These are phyloP conservation scores for Amaurobius ferox DNA, from an alignment of 2,888 invertebrate species.

Conservation along the genomic window DNA sequence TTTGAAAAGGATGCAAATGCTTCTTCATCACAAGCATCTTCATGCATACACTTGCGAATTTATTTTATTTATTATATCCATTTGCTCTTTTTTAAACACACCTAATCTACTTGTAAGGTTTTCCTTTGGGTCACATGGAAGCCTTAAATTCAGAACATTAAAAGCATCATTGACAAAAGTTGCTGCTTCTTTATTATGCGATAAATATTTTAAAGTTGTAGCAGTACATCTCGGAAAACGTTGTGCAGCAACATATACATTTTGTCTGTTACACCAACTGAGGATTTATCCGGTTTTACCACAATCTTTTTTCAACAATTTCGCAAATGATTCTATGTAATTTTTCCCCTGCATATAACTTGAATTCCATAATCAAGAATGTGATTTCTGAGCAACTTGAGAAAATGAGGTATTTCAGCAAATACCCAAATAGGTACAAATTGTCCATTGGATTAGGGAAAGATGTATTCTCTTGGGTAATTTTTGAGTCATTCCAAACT, in stretches of 20 bases:
- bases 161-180: neutral
- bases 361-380: neutral
- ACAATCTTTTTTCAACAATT: neutral
- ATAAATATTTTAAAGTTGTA: neutral
- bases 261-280: neutral
- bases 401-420: no score
- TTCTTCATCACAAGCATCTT: no score
- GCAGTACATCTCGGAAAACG: neutral
- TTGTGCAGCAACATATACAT: neutral
- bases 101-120: neutral
- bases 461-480: neutral
- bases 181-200: neutral
- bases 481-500: no score
- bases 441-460: neutral
- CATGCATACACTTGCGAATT: neutral
- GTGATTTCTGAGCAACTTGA: neutral
- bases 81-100: neutral
- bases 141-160: neutral
- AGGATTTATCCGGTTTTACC: neutral
- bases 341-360: neutral
- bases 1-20: neutral
- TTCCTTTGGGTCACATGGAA: neutral
- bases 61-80: neutral
- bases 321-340: neutral
- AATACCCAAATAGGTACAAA: neutral